Percentiles rank a stretch among this genome's conserved stretches.
phyloP scores from a whole-genome alignment of 2,888 invertebrate species.

The Torymus texanus region DNA sequence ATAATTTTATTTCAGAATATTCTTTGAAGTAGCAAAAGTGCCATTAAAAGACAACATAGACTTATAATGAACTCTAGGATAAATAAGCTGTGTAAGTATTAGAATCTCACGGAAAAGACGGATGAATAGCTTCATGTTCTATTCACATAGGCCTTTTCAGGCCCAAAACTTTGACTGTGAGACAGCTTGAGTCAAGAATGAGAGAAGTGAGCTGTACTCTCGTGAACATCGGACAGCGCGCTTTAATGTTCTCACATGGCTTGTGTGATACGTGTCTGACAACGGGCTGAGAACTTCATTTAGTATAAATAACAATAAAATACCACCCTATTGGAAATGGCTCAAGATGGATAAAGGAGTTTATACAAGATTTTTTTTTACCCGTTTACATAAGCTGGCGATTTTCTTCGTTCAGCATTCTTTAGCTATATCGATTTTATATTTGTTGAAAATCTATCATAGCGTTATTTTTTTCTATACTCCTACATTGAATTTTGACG shows the following conservation, averaged over 20 bases:
- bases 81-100: conserved; percentile 43
- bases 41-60: conserved; percentile 77
- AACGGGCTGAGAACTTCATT: conserved; percentile 41
- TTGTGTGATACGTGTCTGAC: conserved; percentile 57
- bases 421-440: conserved; percentile 64
- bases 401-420: conserved; percentile 61
- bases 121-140: conserved; percentile 57
- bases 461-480: conserved; percentile 65
- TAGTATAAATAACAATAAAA: conserved; percentile 43
- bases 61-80: conserved; percentile 60
- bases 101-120: conserved; percentile 57
- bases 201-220: conserved; percentile 20
- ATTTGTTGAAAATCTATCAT: conserved; percentile 67
- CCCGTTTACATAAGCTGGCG: conserved; percentile 34
- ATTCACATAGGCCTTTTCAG: conserved; percentile 34
- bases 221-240: conserved; percentile 39
- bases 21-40: conserved; percentile 93
- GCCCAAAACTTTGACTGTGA: conserved; percentile 46
- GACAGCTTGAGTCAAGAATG: conserved; percentile 32
- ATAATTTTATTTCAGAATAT: conserved; percentile 79
- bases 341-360: conserved; percentile 47
- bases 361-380: conserved; percentile 53
- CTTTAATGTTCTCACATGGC: conserved; percentile 49
- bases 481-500: conserved; percentile 51
- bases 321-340: conserved; percentile 32